Evolutionary conservation across 2,888 invertebrate genomes (phyloP).

Genomic region (Tipula confusa): DNA sequence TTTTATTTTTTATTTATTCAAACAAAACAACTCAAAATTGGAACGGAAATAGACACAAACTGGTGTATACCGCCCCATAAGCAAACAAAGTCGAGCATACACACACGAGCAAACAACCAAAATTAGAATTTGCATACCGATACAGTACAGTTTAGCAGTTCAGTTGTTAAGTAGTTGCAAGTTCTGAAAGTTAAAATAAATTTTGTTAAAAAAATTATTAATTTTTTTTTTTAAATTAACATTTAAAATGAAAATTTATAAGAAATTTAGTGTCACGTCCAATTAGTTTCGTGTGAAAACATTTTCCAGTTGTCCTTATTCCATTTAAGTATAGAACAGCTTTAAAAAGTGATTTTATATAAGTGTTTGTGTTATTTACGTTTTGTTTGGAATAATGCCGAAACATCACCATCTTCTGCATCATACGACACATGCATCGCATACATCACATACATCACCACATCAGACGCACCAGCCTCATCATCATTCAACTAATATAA

Average conservation of each 20-base stretch:
- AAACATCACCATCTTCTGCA: constrained; percentile 46
- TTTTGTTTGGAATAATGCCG: constrained; percentile 35
- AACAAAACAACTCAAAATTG: constrained; percentile 3
- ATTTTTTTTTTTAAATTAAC: not conserved
- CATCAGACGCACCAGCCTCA: constrained; percentile 26
- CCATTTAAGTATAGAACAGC: not conserved
- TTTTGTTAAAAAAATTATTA: not conserved
- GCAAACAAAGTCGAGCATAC: not conserved
- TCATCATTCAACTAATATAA: not conserved
- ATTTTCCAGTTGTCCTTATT: not conserved
- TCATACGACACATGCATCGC: constrained; percentile 30
- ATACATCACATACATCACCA: constrained; percentile 20
- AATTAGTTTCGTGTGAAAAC: not conserved
- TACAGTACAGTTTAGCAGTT: not conserved
- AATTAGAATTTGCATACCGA: not conserved
- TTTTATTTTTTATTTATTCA: constrained; percentile 5
- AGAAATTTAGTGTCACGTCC: not conserved
- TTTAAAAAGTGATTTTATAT: not conserved
- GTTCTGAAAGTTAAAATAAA: not conserved
- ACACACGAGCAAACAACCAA: not conserved
- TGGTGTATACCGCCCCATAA: not conserved
- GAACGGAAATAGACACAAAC: constrained; percentile 3
- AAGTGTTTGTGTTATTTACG: not conserved
- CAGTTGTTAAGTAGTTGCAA: constrained; percentile 7
- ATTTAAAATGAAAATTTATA: not conserved